Base-by-base conservation (phyloP, 2,797 vertebrate genomes). In the Pseudomugil tenellus region DNA sequence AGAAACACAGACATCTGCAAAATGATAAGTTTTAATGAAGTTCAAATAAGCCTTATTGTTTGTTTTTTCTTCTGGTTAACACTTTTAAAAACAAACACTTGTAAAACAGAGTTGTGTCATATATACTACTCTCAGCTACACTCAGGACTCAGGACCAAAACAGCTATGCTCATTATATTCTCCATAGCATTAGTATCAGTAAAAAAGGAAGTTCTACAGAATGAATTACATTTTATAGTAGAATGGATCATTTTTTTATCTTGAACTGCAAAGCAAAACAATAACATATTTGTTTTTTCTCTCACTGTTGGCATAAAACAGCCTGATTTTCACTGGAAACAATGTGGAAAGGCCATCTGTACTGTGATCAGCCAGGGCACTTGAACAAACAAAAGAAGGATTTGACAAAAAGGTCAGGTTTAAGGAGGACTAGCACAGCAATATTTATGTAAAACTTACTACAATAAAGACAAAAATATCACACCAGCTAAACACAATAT, bases 341-440 rank as follows among this genome's bases (percentile, higher is more conserved):
- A 83, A 85, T 85, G 82, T 64, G 79, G 34, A 57, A 70, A 60
- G 68, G 83, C 72, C 67, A 64, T 77, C 70, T 78, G 79, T 63
- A 74, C 67, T 59, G 58, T 62, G 71, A 79, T 79, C 72, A 70
- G 48, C 39, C 48, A 67, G 65, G 26, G 60, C 41, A 61, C 69
- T 81, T 66, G 23, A 72, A 54, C 16, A 55, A 77, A 86, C 75
- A 86, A 78, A 82, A 66, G 82, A 31, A 58, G 63, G 64, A 70
- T 63, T 74, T 80, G 59, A 84, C 37, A 37, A 53, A 77, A 76
- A 85, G 79, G 78, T 79, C 81, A 67, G 29, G 53, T 68, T 21
- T 64, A n/a, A 65, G 54, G 23, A 80, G 6, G 2, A 28, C 21
- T 67, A 64, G 72, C 49, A 16, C 5, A 8, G 35, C 17, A 0